Conservation (phyloP, 1,140 invertebrate genomes). For the Drosophila bocki region DNA sequence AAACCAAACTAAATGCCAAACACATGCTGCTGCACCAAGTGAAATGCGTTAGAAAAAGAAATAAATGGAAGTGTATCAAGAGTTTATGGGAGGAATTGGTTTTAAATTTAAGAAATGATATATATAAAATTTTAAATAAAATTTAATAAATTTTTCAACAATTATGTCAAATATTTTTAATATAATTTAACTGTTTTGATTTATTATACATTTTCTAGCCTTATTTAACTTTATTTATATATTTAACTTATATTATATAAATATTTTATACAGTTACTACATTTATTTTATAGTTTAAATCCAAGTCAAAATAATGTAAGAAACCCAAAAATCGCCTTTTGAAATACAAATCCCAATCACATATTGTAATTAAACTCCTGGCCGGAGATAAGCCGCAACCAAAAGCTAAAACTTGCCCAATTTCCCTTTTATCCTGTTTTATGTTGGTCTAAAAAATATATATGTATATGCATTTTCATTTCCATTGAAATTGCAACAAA, state of each 20-base stretch:
- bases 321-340: neutral
- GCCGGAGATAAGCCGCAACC: constrained; percentile 39
- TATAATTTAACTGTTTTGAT: neutral
- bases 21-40: constrained; percentile 62
- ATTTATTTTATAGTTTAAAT: too few species aligned
- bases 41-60: constrained; percentile 48
- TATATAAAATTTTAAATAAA: too few species aligned
- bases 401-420: constrained; percentile 39
- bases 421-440: constrained; percentile 26
- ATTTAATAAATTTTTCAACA: neutral
- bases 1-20: constrained; percentile 64
- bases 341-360: neutral
- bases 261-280: too few species aligned
- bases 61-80: neutral
- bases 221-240: neutral
- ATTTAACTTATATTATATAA: too few species aligned
- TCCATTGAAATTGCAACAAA: constrained; percentile 47
- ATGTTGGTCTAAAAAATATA: constrained; percentile 9
- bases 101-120: neutral
- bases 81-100: too few species aligned
- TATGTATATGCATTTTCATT: constrained; percentile 17
- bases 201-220: neutral
- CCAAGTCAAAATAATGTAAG: neutral
- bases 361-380: constrained; percentile 51
- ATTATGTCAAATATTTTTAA: neutral